phyloP scores from a whole-genome alignment of 2,113 vertebrate species.

The Meles meles region DNA sequence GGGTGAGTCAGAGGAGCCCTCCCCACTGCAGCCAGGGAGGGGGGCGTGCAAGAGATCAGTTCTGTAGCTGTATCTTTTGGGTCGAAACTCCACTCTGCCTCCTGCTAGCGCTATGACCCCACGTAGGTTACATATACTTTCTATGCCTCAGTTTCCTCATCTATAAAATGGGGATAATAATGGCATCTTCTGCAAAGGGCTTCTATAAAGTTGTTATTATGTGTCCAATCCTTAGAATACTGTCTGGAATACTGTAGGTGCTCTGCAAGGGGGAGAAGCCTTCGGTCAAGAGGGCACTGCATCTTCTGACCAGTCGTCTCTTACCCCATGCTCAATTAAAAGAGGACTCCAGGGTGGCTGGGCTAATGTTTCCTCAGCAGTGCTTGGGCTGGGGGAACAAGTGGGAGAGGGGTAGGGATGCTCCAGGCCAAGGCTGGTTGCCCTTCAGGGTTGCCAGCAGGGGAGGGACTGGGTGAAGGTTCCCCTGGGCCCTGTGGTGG shows the following conservation, averaged over 20 bases:
- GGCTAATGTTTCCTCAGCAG: background rate
- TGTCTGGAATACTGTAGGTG: background rate
- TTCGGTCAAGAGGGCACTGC: background rate
- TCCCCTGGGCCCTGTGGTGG: background rate
- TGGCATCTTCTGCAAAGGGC: background rate
- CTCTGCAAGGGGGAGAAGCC: background rate
- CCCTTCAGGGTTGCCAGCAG: too few relatives aligned
- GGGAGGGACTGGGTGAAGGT: background rate
- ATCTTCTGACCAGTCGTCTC: background rate
- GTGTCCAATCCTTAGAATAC: background rate
- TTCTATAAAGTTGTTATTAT: background rate
- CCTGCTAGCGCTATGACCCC: background rate
- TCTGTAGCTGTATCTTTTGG: background rate
- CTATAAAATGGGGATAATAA: background rate
- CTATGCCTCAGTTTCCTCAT: background rate
- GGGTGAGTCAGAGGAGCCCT: background rate
- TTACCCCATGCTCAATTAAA: background rate
- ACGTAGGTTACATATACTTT: background rate
- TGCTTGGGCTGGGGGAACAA: too few relatives aligned
- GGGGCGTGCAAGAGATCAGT: background rate
- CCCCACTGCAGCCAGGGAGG: background rate
- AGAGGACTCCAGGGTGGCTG: background rate
- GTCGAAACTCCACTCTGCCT: background rate
- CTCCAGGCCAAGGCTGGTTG: background rate
- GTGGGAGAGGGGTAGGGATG: accelerated